phyloP scores from a whole-genome alignment of 2,797 vertebrate genomes.

The Hippopotamyrus pictus region DNA sequence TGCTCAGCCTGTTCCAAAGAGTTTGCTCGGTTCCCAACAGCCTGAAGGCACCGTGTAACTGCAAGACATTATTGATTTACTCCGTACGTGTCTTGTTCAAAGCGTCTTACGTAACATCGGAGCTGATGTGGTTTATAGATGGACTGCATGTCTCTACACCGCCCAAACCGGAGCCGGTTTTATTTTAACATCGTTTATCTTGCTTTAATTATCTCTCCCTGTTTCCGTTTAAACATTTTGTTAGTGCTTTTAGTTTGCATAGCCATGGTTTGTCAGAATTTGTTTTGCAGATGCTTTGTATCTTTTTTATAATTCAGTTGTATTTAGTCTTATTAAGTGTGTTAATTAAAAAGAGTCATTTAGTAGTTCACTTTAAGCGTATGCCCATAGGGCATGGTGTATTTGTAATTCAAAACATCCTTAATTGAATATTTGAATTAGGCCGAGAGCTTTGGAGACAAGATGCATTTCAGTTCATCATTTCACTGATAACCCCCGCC shows the following conservation, averaged over 20 bases:
- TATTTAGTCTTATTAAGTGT: constrained; percentile 24
- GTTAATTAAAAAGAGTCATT: constrained; percentile 42
- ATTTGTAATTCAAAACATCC: constrained; percentile 46
- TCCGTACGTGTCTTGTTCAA: not conserved
- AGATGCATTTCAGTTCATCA: not conserved
- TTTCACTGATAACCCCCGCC: not conserved
- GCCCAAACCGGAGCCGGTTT: not conserved
- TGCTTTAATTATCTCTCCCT: not conserved
- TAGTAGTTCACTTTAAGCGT: constrained; percentile 32
- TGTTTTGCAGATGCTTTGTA: not conserved
- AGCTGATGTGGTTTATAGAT: not conserved
- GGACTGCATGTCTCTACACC: not conserved
- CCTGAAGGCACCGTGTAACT: not conserved
- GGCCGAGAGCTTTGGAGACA: constrained; percentile 15
- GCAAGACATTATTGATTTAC: not conserved
- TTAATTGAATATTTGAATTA: constrained; percentile 37
- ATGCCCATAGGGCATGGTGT: constrained; percentile 39
- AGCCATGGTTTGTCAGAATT: not conserved
- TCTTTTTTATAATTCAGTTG: constrained; percentile 25
- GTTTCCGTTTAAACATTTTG: not conserved
- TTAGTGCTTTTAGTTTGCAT: not conserved
- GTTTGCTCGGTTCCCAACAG: not conserved
- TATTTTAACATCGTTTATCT: not conserved
- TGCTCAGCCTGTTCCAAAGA: not conserved
- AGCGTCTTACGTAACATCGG: not conserved